Evolutionary conservation across 1,140 invertebrate genomes (phyloP).

Genomic region (Trichonephila inaurata): DNA sequence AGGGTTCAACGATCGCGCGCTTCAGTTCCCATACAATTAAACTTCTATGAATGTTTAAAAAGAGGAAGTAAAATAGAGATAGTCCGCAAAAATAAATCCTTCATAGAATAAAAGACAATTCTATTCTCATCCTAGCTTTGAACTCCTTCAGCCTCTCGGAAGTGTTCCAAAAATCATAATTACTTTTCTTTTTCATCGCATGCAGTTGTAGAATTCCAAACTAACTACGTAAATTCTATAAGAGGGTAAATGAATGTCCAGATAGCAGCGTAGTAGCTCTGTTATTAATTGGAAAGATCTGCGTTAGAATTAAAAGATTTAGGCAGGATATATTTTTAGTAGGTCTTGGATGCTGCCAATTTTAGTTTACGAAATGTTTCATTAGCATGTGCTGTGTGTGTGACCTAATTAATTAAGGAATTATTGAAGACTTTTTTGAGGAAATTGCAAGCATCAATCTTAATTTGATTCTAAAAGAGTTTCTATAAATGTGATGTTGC

Average conservation of each 20-base stretch:
- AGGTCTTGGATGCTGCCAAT: too few species aligned
- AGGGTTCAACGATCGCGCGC: not conserved
- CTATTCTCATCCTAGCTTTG: not conserved
- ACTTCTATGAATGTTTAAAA: conserved; percentile 1
- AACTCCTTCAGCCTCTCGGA: not conserved
- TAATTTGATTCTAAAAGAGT: too few species aligned
- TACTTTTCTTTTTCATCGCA: not conserved
- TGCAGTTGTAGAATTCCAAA: not conserved
- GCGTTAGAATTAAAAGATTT: too few species aligned
- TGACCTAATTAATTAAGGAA: too few species aligned
- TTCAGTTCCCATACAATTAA: not conserved
- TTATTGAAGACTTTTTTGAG: too few species aligned
- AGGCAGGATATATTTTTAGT: too few species aligned
- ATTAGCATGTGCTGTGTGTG: too few species aligned
- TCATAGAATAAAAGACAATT: conserved; percentile 19
- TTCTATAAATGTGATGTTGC: too few species aligned
- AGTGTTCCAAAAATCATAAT: conserved; percentile 31
- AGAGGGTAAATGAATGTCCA: not conserved
- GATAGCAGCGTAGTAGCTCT: not conserved
- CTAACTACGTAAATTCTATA: not conserved
- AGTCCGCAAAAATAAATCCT: conserved; percentile 5
- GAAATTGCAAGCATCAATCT: too few species aligned
- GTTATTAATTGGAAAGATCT: too few species aligned
- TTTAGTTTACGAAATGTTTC: too few species aligned
- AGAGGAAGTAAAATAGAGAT: conserved; percentile 8